Conservation (phyloP, 2,797 vertebrate species). For the Dromococcyx pavoninus region DNA sequence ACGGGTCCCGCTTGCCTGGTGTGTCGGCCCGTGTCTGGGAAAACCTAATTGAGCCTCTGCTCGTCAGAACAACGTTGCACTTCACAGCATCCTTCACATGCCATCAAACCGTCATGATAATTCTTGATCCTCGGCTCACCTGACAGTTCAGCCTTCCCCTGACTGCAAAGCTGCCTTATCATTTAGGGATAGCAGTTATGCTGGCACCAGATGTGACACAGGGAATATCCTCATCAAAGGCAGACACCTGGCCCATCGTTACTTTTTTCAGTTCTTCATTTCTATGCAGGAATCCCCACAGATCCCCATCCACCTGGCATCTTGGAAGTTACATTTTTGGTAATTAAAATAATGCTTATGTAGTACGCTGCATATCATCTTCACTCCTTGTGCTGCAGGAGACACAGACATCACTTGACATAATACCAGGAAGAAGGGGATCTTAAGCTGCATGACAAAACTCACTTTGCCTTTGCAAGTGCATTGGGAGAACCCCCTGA, state of each 20-base stretch:
- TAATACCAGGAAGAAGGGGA: not conserved
- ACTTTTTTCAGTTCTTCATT: not conserved
- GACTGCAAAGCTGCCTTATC: conserved; percentile 3
- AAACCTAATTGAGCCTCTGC: conserved; percentile 22
- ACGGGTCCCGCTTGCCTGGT: not conserved
- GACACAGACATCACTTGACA: not conserved
- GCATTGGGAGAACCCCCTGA: not conserved
- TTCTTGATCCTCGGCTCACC: conserved; percentile 38
- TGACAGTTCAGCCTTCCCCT: conserved; percentile 54
- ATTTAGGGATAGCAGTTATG: conserved; percentile 21
- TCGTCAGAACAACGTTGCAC: not conserved
- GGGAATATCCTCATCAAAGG: conserved; percentile 40
- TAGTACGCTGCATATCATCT: not conserved
- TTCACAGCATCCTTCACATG: conserved; percentile 31
- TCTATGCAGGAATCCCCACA: conserved; percentile 12
- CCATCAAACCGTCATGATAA: conserved; percentile 24
- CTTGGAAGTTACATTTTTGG: not conserved
- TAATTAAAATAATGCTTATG: conserved; percentile 2
- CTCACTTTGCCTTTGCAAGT: not conserved
- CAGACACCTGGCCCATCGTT: conserved; percentile 35
- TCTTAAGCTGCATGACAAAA: not conserved
- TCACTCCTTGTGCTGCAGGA: not conserved
- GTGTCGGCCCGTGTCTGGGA: not conserved
- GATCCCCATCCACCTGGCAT: not conserved
- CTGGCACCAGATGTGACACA: conserved; percentile 58